Base-by-base conservation (phyloP, 1,140 invertebrate species). In the Diorhabda carinulata region DNA sequence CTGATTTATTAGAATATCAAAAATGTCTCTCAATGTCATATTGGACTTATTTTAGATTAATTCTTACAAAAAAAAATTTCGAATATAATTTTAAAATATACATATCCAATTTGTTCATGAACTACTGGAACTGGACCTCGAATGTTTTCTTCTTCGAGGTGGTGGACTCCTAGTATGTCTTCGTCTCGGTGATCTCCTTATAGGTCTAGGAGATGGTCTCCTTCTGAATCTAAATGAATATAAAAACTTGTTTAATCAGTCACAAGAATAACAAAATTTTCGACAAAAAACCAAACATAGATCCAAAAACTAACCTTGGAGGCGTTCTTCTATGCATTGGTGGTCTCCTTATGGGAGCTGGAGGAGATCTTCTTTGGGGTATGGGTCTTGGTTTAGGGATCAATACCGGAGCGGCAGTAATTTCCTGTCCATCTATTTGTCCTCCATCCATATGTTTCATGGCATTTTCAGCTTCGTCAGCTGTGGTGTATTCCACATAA, bases 381-480 rank as follows among this genome's bases (percentile, higher is more conserved):
- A 84, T 81, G 5, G 88, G 88, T 43, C 90, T 85, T 3, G 87
- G 86, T 74, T 92, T 90, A 45, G 90, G 92, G 64, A 94, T 83
- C 72, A 96, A 84, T 58, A 97, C 93, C 41, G 95, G 93, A 57
- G 94, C 94, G 47, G 93, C 95, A 41, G 93, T 96, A 59, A 98
- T 94, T 84, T 98, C 96, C 81, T 97, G 95, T 10, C 96, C 96
- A 85, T 93, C 91, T 73, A 93, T 91, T 83, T 92, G 91, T 45
- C 91, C 97, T 81, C 97, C 97, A 85, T 99, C 96, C 97, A 99
- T 99, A 77, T 98, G 95, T 82, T 98, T 98, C 89, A 98, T 95
- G 0, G 97, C 97, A 84, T 97, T 97, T 82, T 98, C 96, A 45
- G 97, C 97, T 82, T 98, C 96, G 77, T 98, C 96, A 2, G 94